Evolutionary conservation across 1,140 invertebrate species (phyloP).

Genomic region (Drosophila albomicans): DNA sequence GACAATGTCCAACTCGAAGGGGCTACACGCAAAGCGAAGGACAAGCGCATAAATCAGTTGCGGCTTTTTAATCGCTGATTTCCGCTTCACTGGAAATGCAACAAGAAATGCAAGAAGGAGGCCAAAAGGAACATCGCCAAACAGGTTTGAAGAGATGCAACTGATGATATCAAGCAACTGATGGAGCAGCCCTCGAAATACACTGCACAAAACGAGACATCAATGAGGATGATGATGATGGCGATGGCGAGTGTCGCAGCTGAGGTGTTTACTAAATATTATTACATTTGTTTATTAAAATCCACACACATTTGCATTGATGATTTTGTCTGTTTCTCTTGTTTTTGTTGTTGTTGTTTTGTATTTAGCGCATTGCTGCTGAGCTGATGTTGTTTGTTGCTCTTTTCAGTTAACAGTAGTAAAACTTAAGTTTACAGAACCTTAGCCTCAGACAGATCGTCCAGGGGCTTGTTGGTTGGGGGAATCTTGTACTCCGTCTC

Average conservation of each 20-base stretch:
- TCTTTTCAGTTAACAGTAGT: slow-evolving; percentile 67
- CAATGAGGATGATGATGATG: slow-evolving; percentile 8
- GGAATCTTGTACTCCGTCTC: slow-evolving; percentile 85
- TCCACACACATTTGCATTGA: slow-evolving; percentile 58
- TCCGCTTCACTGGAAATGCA: slow-evolving; percentile 74
- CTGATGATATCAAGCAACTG: slow-evolving; percentile 26
- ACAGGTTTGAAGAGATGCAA: slow-evolving; percentile 44
- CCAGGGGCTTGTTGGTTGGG: slow-evolving; percentile 75
- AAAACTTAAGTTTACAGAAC: slow-evolving; percentile 82
- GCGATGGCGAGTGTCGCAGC: not conserved
- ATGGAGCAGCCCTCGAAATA: slow-evolving; percentile 44
- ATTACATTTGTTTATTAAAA: slow-evolving; percentile 56
- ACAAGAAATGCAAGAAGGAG: slow-evolving; percentile 16
- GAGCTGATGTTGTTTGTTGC: slow-evolving; percentile 43
- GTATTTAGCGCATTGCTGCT: slow-evolving; percentile 65
- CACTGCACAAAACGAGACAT: slow-evolving; percentile 55
- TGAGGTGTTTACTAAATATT: slow-evolving; percentile 48
- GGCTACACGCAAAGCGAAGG: slow-evolving; percentile 65
- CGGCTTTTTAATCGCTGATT: slow-evolving; percentile 77
- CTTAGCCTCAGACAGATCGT: slow-evolving; percentile 77
- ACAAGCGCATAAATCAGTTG: slow-evolving; percentile 76
- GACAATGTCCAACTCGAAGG: slow-evolving; percentile 23
- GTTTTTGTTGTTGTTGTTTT: slow-evolving; percentile 54
- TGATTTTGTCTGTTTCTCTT: slow-evolving; percentile 45
- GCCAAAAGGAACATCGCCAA: slow-evolving; percentile 19